phyloP scores from a whole-genome alignment of 2,797 vertebrate species.

The Loris lydekkerianus region DNA sequence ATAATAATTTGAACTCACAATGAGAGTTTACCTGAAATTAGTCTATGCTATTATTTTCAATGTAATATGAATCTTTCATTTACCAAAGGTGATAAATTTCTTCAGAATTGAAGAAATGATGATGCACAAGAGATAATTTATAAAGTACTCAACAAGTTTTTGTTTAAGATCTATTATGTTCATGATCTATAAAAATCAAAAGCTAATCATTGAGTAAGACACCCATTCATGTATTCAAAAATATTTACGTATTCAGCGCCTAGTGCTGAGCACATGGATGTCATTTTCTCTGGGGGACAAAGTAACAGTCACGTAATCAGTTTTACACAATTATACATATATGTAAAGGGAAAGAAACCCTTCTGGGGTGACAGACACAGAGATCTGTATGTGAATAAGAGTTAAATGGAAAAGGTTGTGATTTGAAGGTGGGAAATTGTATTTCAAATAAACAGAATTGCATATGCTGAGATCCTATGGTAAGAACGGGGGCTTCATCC shows the following conservation, averaged over 20 bases:
- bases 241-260: background rate
- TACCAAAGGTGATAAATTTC: background rate
- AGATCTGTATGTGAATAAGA: slow-evolving; percentile 4
- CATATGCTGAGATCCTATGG: background rate
- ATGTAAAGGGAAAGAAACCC: background rate
- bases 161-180: slow-evolving; percentile 13
- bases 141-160: slow-evolving; percentile 37
- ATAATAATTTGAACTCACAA: slow-evolving; percentile 9
- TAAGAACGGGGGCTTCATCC: background rate
- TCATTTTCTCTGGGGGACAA: slow-evolving; percentile 28
- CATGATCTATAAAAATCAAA: slow-evolving; percentile 58
- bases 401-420: background rate
- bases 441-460: background rate
- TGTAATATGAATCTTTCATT: slow-evolving; percentile 27
- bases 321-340: slow-evolving; percentile 7
- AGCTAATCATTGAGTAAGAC: slow-evolving; percentile 34
- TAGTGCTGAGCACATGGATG: background rate
- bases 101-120: slow-evolving; percentile 71
- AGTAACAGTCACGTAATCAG: background rate
- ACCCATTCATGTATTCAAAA: background rate
- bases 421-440: background rate
- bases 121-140: slow-evolving; percentile 64
- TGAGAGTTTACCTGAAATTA: slow-evolving; percentile 36
- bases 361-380: background rate
- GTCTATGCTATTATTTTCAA: background rate